Base-by-base conservation (phyloP, 2,888 invertebrate species). In the Tetheella fluctuosa region DNA sequence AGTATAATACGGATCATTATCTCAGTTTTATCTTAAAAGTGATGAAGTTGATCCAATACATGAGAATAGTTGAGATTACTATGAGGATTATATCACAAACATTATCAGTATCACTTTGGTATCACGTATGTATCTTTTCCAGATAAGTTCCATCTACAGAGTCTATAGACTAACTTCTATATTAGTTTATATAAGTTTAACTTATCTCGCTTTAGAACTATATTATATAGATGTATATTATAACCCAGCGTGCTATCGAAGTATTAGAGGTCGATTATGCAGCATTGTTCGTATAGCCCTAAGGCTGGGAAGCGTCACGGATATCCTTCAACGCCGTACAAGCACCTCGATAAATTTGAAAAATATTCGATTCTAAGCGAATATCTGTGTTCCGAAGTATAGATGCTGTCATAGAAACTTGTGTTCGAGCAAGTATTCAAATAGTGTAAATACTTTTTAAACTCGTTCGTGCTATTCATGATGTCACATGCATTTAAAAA, bases 191-290 rank as follows among this genome's bases (percentile, higher is more conserved):
- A 5, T 39, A n/a, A 39, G n/a, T 37, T 37, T 37, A 6, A n/a
- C 39, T 39, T 30, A 0, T 7, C 10, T 34, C 34, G 34, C 34
- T 34, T 13, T 13, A 2, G 7, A 34, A 13, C 34, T 13, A 34
- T 13, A 13, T 34, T 13, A 34, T 34, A 13, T 34, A 4, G 34
- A 34, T 34, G n/a, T n/a, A n/a, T n/a, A n/a, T n/a, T n/a, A 34
- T 34, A 1, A 34, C 34, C 34, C 34, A 13, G 13, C 34, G 13
- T 39, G n/a, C n/a, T n/a, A n/a, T 20, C 20, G 10, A 20, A 20
- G 48, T 48, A 10, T 48, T 42, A 48, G 8, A 20, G 20, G 20
- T 67, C 62, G 63, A 64, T 64, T 60, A 62, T 57, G 57, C 37
- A 56, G 60, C 63, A 42, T 57, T 61, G 63, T 63, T 57, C 17